Conservation (phyloP, 2,113 vertebrate genomes). For the Hemiscyllium ocellatum region DNA sequence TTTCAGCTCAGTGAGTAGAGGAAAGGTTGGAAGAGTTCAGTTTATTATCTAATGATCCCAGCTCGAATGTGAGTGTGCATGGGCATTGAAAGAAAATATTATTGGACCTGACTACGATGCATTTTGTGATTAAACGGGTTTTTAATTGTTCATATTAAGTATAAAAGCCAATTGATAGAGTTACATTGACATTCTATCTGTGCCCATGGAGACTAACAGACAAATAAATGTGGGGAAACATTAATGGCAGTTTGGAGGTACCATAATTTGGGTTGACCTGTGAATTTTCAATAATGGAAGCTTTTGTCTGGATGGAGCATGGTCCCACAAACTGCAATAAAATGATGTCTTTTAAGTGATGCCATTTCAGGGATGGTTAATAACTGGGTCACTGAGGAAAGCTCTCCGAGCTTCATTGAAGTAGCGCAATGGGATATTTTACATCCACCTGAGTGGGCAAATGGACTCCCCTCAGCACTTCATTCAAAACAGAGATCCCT, state of each 20-base stretch:
- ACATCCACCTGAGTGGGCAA: too few relatives aligned
- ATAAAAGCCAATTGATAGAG: background rate
- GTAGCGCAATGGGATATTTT: background rate
- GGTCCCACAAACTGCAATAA: background rate
- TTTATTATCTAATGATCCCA: background rate
- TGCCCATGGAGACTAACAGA: too few relatives aligned
- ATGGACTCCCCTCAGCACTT: background rate
- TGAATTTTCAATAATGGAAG: too few relatives aligned
- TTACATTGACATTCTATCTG: too few relatives aligned
- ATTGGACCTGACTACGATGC: background rate
- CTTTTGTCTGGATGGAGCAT: too few relatives aligned
- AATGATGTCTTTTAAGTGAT: background rate
- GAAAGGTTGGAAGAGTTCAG: background rate
- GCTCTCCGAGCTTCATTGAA: background rate
- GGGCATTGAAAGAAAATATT: background rate
- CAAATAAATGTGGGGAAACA: too few relatives aligned
- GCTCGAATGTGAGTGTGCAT: background rate
- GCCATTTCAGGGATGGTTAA: background rate
- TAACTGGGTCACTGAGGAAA: background rate
- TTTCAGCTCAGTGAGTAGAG: background rate
- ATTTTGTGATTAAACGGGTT: background rate
- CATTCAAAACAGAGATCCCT: background rate
- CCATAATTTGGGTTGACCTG: too few relatives aligned
- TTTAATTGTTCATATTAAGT: background rate
- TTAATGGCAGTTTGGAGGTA: too few relatives aligned